Conservation (phyloP, 2,797 vertebrate species). For the Fringilla coelebs region DNA sequence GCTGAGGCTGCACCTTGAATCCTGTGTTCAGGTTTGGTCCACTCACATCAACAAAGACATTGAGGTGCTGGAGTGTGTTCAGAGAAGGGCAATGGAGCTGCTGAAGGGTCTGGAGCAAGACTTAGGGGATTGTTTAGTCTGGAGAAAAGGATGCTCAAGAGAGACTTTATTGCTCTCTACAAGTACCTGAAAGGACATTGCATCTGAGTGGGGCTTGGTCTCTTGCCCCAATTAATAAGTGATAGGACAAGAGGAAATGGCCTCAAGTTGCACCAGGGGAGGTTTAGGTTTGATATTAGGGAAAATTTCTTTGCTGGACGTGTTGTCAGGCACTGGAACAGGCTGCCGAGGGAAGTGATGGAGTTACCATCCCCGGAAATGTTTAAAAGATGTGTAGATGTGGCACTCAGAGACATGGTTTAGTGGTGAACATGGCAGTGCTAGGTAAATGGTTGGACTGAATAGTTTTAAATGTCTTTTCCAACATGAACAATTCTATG, state of each 20-base stretch:
- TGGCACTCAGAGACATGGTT: neutral
- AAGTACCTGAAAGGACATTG: neutral
- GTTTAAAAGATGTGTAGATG: neutral
- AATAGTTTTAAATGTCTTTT: neutral
- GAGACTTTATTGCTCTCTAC: neutral
- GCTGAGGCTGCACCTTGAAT: rapidly evolving
- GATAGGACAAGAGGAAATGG: neutral
- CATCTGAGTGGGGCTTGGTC: rapidly evolving
- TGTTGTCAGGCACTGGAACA: neutral
- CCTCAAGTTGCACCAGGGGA: neutral
- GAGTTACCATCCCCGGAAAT: neutral
- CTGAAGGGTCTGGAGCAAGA: neutral
- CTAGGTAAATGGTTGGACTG: neutral
- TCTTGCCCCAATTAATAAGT: neutral
- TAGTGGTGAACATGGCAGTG: neutral
- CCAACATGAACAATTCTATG: neutral
- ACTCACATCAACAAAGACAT: neutral
- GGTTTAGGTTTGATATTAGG: neutral
- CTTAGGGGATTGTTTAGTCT: neutral
- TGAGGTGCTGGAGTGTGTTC: neutral
- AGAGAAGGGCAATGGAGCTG: neutral
- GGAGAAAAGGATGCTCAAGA: neutral
- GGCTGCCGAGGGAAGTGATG: neutral
- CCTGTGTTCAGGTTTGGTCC: neutral
- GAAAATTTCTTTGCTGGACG: neutral